Evolutionary conservation across 2,888 invertebrate genomes (phyloP).

Genomic region (Asteroscopus sphinx): DNA sequence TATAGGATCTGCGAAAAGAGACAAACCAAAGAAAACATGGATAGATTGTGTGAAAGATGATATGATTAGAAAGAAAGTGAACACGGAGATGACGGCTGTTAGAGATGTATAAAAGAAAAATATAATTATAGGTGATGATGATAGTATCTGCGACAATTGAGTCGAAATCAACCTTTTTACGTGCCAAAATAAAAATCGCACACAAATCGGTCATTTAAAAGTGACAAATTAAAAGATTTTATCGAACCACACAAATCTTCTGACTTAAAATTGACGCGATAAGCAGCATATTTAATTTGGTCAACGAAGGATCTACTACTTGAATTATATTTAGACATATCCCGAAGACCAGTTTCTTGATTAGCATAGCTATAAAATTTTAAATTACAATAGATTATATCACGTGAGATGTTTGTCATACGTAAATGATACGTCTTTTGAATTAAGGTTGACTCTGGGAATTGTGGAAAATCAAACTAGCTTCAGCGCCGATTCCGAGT

Average conservation of each 20-base stretch:
- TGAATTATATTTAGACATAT: constrained; percentile 23
- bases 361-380: constrained; percentile 49
- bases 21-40: no score
- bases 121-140: no score
- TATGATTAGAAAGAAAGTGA: no score
- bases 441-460: constrained; percentile 1
- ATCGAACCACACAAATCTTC: neutral
- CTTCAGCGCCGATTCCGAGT: no score
- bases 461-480: neutral
- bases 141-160: no score
- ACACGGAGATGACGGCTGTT: no score
- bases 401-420: constrained; percentile 9
- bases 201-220: neutral
- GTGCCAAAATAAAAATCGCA: neutral
- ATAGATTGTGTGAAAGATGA: no score
- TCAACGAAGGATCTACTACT: constrained; percentile 1
- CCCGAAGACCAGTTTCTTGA: constrained; percentile 31
- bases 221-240: constrained; percentile 2
- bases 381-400: constrained; percentile 35
- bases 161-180: no score
- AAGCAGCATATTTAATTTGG: constrained; percentile 9
- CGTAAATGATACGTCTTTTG: constrained; percentile 7
- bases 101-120: no score
- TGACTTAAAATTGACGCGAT: neutral
- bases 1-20: no score